A percentile compares a stretch with the other conserved stretches of the same genome.
These are phyloP conservation scores for Ursus arctos DNA, from an alignment of 2,113 vertebrate species.

Conservation along the genomic window DNA sequence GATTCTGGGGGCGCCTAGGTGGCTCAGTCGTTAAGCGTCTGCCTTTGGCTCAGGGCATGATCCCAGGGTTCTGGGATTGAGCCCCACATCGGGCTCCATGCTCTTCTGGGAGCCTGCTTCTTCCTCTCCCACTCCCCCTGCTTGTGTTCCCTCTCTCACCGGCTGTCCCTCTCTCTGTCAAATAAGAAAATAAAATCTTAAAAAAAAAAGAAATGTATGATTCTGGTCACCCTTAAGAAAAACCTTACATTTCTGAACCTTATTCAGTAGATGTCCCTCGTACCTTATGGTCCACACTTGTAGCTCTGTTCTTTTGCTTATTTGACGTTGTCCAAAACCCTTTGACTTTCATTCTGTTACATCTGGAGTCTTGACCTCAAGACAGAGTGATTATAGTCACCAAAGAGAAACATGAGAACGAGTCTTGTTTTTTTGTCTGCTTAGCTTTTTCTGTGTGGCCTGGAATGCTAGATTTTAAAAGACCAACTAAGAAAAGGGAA, in stretches of 20 bases:
- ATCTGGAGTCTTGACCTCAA: neutral
- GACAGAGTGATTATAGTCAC: neutral
- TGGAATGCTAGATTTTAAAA: conserved; percentile 56
- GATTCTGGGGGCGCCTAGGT: neutral
- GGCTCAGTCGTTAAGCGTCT: no score
- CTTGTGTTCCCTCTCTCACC: no score
- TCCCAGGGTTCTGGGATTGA: no score
- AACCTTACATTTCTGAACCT: neutral
- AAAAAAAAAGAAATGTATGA: neutral
- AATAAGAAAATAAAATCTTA: no score
- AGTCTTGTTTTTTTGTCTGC: neutral
- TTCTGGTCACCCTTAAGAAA: conserved; percentile 37
- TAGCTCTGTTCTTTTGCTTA: conserved; percentile 6
- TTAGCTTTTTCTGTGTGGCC: conserved; percentile 11
- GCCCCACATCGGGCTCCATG: no score
- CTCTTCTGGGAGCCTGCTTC: no score
- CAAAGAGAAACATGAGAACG: neutral
- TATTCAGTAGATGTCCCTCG: neutral
- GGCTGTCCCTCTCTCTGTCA: no score
- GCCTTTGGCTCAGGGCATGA: no score
- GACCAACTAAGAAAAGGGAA: neutral
- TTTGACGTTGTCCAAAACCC: conserved; percentile 26
- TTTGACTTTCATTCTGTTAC: conserved; percentile 5
- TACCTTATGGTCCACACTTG: neutral
- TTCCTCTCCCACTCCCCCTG: no score